Evolutionary conservation across 2,888 invertebrate species (phyloP).

Genomic region (Fabriciana adippe): DNA sequence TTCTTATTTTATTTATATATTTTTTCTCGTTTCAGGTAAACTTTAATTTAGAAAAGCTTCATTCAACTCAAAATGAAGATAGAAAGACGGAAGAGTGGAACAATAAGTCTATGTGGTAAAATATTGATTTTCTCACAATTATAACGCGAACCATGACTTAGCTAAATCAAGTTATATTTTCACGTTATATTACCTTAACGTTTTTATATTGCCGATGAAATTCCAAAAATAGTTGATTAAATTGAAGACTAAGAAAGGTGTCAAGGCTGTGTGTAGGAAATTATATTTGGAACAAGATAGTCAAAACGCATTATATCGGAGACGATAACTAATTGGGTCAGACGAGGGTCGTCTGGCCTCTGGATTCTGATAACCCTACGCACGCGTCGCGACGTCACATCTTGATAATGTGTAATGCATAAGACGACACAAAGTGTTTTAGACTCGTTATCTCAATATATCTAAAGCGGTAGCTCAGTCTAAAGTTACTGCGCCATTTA

Average conservation of each 20-base stretch:
- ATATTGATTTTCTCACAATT: too few species aligned
- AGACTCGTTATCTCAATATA: conserved; percentile 28
- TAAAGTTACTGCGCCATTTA: conserved; percentile 29
- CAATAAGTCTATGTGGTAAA: too few species aligned
- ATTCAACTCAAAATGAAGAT: too few species aligned
- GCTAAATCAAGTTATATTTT: too few species aligned
- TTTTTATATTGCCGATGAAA: background rate
- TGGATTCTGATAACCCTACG: conserved; percentile 66
- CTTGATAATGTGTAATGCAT: conserved; percentile 43
- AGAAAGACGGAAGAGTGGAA: too few species aligned
- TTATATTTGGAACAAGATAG: conserved; percentile 36
- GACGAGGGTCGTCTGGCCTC: conserved; percentile 71
- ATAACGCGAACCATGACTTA: too few species aligned
- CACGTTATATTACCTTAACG: too few species aligned
- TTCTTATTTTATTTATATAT: conserved; percentile 35
- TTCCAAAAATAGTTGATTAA: background rate
- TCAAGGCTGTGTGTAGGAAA: conserved; percentile 51
- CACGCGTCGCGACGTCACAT: conserved; percentile 59
- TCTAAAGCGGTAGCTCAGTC: conserved; percentile 13
- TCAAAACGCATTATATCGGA: conserved; percentile 47
- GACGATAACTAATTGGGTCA: conserved; percentile 73
- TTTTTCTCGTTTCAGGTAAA: conserved; percentile 52
- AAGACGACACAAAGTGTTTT: conserved; percentile 33
- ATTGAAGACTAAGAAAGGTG: conserved; percentile 36
- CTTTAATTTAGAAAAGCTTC: background rate